Conservation (phyloP, 2,888 invertebrate species). For the Anthophora plumipes region DNA sequence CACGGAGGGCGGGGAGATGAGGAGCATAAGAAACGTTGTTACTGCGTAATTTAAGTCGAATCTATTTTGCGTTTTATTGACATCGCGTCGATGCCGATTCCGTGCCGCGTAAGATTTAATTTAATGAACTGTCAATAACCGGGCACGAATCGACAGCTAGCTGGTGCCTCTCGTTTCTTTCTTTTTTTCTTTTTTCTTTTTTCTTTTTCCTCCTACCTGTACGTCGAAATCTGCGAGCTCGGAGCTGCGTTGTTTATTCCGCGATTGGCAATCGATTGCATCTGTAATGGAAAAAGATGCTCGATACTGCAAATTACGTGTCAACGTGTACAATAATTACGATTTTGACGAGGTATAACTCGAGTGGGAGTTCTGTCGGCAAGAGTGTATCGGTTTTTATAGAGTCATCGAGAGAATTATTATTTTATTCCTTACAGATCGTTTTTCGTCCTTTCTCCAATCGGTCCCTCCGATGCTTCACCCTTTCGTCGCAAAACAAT, state of each 20-base stretch:
- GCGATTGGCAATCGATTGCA: slow-evolving; percentile 33
- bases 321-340: slow-evolving; percentile 40
- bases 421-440: slow-evolving; percentile 4
- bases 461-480: background rate
- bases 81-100: slow-evolving; percentile 55
- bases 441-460: too few species aligned
- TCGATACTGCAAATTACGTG: slow-evolving; percentile 36
- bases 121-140: slow-evolving; percentile 62
- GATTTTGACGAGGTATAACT: too few species aligned
- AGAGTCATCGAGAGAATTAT: slow-evolving; percentile 3
- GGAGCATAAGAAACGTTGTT: slow-evolving; percentile 33
- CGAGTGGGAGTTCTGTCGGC: too few species aligned
- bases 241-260: slow-evolving; percentile 24
- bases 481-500: background rate
- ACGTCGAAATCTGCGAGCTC: slow-evolving; percentile 9
- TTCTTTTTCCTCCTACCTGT: background rate
- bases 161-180: slow-evolving; percentile 17
- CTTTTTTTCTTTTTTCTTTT: background rate
- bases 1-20: background rate
- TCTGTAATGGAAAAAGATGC: slow-evolving; percentile 45
- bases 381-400: background rate
- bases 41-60: slow-evolving; percentile 48
- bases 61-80: slow-evolving; percentile 60
- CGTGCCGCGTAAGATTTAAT: slow-evolving; percentile 58
- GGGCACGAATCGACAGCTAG: slow-evolving; percentile 43